Conservation (phyloP, 2,888 invertebrate species). For the Allolobophora icterica region DNA sequence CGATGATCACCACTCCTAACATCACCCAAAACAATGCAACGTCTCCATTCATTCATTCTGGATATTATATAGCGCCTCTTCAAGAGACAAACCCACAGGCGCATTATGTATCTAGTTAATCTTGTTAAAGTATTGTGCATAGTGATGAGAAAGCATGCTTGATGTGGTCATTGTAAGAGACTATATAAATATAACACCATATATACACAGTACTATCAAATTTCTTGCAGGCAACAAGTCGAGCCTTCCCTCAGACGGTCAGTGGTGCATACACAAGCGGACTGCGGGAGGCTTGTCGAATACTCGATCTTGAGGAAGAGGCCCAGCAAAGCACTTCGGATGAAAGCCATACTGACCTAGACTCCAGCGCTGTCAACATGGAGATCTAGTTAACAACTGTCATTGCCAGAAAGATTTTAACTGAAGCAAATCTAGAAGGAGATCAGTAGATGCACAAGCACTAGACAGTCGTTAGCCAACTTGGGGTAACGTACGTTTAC, state of each 20-base stretch:
- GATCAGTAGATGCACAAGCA: not conserved
- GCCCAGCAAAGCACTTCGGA: not conserved
- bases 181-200: not conserved
- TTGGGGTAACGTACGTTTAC: not conserved
- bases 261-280: slow-evolving; percentile 68
- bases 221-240: slow-evolving; percentile 64
- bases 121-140: too few species aligned
- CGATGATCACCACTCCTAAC: too few species aligned
- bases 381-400: too few species aligned
- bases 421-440: not conserved
- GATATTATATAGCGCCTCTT: too few species aligned
- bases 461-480: not conserved
- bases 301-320: slow-evolving; percentile 45
- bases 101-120: too few species aligned
- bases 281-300: slow-evolving; percentile 64
- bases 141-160: too few species aligned
- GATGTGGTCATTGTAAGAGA: too few species aligned
- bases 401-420: too few species aligned
- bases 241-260: slow-evolving; percentile 67
- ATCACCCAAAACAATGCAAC: too few species aligned
- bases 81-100: too few species aligned
- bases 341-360: not conserved
- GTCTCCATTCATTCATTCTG: too few species aligned
- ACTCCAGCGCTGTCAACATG: not conserved
- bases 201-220: not conserved